phyloP scores from a whole-genome alignment of 2,113 vertebrate species.

The Scophthalmus maximus region DNA sequence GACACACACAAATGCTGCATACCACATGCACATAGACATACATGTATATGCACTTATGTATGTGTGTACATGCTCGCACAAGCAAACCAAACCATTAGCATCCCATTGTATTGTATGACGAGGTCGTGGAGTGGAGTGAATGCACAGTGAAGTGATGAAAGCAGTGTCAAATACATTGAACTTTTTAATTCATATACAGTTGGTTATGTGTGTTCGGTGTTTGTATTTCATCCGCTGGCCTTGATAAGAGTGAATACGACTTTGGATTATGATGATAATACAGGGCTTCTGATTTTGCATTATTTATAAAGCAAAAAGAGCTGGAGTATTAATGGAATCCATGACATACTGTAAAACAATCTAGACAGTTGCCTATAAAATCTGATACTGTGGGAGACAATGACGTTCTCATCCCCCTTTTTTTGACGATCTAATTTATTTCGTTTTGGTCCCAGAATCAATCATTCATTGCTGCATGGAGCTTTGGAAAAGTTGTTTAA shows the following conservation, averaged over 20 bases:
- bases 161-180: conserved; percentile 4
- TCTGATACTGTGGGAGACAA: not conserved
- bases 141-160: not conserved
- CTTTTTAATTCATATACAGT: not conserved
- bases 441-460: not conserved
- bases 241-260: not conserved
- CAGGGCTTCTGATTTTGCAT: not conserved
- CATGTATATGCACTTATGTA: not conserved
- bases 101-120: not conserved
- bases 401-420: conserved; percentile 13
- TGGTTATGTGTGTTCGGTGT: not conserved
- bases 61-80: not conserved
- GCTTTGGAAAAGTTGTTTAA: not conserved
- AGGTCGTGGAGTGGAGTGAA: conserved; percentile 14
- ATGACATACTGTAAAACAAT: conserved; percentile 20
- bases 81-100: not conserved
- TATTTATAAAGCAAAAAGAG: conserved; percentile 14
- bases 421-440: no score
- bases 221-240: not conserved
- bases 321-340: not conserved
- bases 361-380: not conserved
- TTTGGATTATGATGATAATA: conserved; percentile 12
- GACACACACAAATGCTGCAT: conserved; percentile 2
- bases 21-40: not conserved
- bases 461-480: conserved; percentile 17